Conservation (phyloP, 1,140 invertebrate genomes). For the Apocrypta bakeri region DNA sequence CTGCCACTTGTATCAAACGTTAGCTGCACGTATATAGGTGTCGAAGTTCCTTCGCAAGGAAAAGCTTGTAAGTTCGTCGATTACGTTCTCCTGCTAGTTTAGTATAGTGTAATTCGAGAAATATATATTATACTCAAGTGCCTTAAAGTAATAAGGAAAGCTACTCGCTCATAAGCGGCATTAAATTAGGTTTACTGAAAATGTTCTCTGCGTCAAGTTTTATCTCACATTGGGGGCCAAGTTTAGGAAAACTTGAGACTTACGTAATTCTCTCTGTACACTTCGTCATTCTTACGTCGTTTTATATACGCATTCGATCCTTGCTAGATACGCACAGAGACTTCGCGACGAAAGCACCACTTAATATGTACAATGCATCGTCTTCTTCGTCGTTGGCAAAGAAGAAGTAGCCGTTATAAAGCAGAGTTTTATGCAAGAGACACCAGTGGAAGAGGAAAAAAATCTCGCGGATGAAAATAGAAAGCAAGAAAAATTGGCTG, state of each 20-base stretch:
- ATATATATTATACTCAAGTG: too few species aligned
- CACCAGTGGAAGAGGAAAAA: not conserved
- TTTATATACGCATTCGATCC: not conserved
- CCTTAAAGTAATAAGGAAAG: not conserved
- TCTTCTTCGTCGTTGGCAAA: not conserved
- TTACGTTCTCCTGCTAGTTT: not conserved
- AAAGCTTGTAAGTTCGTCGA: not conserved
- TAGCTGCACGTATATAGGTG: too few species aligned
- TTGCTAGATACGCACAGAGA: too few species aligned
- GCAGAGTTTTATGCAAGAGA: not conserved
- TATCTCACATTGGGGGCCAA: not conserved
- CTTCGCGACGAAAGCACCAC: not conserved
- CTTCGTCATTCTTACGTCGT: not conserved
- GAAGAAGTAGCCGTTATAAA: conserved; percentile 5
- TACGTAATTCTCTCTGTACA: not conserved
- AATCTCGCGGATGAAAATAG: conserved; percentile 53
- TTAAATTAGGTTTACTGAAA: conserved; percentile 14
- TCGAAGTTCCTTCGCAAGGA: too few species aligned
- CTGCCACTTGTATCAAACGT: too few species aligned
- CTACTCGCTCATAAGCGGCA: conserved; percentile 9
- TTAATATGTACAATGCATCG: conserved; percentile 22
- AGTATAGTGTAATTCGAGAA: too few species aligned
- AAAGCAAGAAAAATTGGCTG: conserved; percentile 68
- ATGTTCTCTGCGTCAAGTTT: not conserved
- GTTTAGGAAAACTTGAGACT: not conserved